phyloP scores from a whole-genome alignment of 2,797 vertebrate species.

The Protonibea diacanthus region DNA sequence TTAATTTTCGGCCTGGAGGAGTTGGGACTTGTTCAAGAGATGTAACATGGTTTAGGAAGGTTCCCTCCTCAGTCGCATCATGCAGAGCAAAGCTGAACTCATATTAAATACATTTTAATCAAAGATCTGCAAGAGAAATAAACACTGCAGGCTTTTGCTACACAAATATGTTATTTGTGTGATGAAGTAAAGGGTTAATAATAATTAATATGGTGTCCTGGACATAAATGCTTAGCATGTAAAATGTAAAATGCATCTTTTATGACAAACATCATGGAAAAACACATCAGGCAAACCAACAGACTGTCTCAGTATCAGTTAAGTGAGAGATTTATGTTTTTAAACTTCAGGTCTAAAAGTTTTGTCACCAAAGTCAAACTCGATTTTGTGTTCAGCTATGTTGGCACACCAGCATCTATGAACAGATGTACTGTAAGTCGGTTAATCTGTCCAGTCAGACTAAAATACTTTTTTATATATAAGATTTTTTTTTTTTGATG shows the following conservation, averaged over 20 bases:
- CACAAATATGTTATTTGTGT: not conserved
- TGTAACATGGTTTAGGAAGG: conserved; percentile 41
- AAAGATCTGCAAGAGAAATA: conserved; percentile 15
- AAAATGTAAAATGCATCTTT: not conserved
- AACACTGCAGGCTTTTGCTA: not conserved
- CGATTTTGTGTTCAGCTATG: too few species aligned
- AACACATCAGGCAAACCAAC: too few species aligned
- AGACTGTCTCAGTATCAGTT: not conserved
- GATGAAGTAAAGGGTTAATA: not conserved
- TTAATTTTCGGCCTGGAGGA: conserved; percentile 67
- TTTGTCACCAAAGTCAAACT: not conserved
- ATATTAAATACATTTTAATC: not conserved
- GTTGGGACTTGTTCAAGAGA: conserved; percentile 72
- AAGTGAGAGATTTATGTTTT: not conserved
- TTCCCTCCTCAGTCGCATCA: conserved; percentile 43
- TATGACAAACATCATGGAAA: not conserved
- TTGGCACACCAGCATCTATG: too few species aligned
- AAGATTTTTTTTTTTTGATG: not conserved
- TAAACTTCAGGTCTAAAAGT: not conserved
- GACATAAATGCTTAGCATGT: not conserved
- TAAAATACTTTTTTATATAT: not conserved
- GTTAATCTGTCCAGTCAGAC: not conserved
- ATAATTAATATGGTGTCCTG: not conserved
- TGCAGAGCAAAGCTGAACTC: conserved; percentile 14
- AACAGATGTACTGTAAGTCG: too few species aligned